Percentiles rank a stretch among this genome's conserved stretches.
phyloP scores from a whole-genome alignment of 2,888 invertebrate genomes.

The Stenodera caucasica region DNA sequence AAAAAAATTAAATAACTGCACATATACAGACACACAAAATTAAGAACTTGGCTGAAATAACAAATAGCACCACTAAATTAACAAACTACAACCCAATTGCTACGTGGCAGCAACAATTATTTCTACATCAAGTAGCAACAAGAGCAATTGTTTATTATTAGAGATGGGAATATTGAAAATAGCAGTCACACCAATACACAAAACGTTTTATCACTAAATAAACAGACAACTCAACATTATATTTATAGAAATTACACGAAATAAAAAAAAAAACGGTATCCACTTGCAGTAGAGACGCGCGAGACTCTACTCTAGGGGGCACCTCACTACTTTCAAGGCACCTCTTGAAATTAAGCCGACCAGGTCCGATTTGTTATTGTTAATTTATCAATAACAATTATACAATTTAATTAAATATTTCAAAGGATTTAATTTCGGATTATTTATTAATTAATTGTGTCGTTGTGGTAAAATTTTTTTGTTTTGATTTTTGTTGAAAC shows the following conservation, averaged over 20 bases:
- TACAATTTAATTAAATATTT: too few species aligned
- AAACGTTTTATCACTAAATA: slow-evolving; percentile 43
- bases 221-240: slow-evolving; percentile 39
- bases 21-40: not conserved
- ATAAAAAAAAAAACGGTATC: slow-evolving; percentile 14
- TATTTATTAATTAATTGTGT: too few species aligned
- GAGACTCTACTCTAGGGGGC: slow-evolving; percentile 21
- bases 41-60: too few species aligned
- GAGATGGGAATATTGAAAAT: slow-evolving; percentile 42
- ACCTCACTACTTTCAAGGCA: slow-evolving; percentile 2
- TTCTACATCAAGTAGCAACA: too few species aligned
- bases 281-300: slow-evolving; percentile 28
- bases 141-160: not conserved
- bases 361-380: not conserved
- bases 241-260: too few species aligned
- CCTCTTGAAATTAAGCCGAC: not conserved
- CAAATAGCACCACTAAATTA: slow-evolving; percentile 15
- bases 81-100: slow-evolving; percentile 24
- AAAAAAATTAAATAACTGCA: too few species aligned
- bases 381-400: too few species aligned
- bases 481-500: slow-evolving; percentile 14
- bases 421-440: too few species aligned
- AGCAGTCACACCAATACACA: slow-evolving; percentile 42
- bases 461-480: not conserved
- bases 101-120: slow-evolving; percentile 43